Percentiles rank a stretch among this genome's conserved stretches.
Evolutionary conservation across 2,888 invertebrate genomes (phyloP).

Genomic region (Eristalis tenax): DNA sequence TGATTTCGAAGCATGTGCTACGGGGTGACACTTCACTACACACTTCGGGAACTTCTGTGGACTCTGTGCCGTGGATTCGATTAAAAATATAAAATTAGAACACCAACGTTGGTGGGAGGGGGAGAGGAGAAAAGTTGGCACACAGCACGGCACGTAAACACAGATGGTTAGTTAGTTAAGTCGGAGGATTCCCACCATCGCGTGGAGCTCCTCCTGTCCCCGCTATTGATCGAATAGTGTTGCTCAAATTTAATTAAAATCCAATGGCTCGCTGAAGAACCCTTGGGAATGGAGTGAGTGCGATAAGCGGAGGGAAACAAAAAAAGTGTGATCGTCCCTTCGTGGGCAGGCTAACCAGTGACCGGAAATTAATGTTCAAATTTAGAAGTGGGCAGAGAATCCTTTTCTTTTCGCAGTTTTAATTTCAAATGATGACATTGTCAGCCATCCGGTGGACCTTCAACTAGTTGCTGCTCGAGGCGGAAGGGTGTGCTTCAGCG

Average conservation of each 20-base stretch:
- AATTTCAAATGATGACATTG: background rate
- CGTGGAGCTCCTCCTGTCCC: background rate
- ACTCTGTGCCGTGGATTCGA: conserved; percentile 19
- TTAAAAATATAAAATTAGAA: conserved; percentile 49
- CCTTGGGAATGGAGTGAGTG: background rate
- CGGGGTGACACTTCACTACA: conserved; percentile 40
- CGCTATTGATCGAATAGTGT: background rate
- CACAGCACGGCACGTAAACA: background rate
- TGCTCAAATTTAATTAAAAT: conserved; percentile 36
- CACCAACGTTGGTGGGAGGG: background rate
- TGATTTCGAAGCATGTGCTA: conserved; percentile 44
- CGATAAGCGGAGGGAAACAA: background rate
- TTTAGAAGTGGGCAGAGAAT: background rate
- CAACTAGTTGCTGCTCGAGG: background rate
- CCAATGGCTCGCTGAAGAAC: background rate
- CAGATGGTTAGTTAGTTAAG: background rate
- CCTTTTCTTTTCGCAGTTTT: background rate
- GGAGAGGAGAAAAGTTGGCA: background rate
- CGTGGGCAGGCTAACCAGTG: background rate
- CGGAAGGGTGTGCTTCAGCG: background rate
- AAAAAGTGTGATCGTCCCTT: background rate
- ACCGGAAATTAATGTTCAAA: background rate
- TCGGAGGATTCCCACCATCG: background rate
- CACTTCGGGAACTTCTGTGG: conserved; percentile 42
- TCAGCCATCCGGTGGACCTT: background rate